These are phyloP conservation scores for Heliangelus exortis DNA, from an alignment of 2,797 vertebrate species.

Conservation along the genomic window DNA sequence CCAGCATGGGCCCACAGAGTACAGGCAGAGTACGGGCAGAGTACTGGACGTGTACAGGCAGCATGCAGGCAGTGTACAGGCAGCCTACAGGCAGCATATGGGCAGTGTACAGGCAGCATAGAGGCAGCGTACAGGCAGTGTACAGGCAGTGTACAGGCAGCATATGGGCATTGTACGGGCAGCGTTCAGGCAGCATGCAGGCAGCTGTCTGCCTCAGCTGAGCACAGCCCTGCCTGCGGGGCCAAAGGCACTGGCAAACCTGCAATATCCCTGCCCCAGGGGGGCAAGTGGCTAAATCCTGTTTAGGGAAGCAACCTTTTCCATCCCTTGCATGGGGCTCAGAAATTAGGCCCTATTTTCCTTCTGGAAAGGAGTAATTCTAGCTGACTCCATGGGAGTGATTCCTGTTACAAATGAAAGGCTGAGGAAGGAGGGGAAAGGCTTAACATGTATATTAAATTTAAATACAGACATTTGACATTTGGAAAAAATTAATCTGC, in stretches of 20 bases:
- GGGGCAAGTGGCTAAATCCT: not conserved
- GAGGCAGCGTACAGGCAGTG: not conserved
- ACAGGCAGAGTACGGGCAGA: not conserved
- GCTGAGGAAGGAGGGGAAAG: not conserved
- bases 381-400: conserved; percentile 1
- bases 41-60: not conserved
- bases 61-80: not conserved
- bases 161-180: not conserved
- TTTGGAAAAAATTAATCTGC: conserved; percentile 63
- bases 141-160: not conserved
- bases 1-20: not conserved
- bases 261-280: not conserved
- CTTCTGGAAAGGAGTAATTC: not conserved
- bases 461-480: conserved; percentile 58
- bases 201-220: not conserved
- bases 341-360: not conserved
- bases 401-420: conserved; percentile 47
- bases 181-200: not conserved
- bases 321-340: not conserved
- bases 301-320: not conserved
- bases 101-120: not conserved
- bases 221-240: not conserved
- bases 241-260: not conserved
- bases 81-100: not conserved
- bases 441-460: conserved; percentile 33